Conservation (phyloP, 2,797 vertebrate species). For the Tragelaphus oryx region DNA sequence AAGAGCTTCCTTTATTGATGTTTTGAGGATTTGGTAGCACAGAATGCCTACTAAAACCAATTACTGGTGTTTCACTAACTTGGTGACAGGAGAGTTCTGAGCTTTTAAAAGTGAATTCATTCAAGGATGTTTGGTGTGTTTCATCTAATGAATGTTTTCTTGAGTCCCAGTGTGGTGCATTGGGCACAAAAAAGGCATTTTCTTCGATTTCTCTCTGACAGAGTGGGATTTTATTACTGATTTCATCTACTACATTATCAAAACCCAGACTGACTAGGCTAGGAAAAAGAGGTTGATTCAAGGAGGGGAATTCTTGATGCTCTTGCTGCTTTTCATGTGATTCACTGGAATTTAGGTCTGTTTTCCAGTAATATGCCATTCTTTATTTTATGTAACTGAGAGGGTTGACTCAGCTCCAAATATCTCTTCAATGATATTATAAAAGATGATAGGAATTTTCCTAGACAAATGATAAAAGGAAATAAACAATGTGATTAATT, state of each 20-base stretch:
- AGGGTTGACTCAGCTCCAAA: not conserved
- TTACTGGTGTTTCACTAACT: not conserved
- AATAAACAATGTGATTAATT: constrained; percentile 25
- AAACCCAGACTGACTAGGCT: constrained; percentile 52
- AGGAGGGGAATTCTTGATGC: not conserved
- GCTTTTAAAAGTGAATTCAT: not conserved
- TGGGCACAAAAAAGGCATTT: not conserved
- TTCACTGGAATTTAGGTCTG: not conserved
- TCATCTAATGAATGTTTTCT: not conserved
- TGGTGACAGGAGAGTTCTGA: not conserved
- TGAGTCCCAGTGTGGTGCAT: not conserved
- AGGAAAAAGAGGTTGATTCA: not conserved
- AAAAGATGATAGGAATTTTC: not conserved
- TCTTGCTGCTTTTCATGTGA: not conserved
- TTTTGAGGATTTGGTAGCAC: not conserved
- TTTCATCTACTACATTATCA: constrained; percentile 50
- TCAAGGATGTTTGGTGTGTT: not conserved
- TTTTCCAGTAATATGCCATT: constrained; percentile 59
- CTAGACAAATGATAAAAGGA: not conserved
- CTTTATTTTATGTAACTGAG: constrained; percentile 17
- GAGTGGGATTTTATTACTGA: not conserved
- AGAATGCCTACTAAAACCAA: constrained; percentile 58
- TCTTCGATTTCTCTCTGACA: not conserved
- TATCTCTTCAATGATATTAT: not conserved
- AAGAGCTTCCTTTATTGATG: not conserved